Conservation (phyloP, 2,113 vertebrate species). For the Emydocephalus ijimae region DNA sequence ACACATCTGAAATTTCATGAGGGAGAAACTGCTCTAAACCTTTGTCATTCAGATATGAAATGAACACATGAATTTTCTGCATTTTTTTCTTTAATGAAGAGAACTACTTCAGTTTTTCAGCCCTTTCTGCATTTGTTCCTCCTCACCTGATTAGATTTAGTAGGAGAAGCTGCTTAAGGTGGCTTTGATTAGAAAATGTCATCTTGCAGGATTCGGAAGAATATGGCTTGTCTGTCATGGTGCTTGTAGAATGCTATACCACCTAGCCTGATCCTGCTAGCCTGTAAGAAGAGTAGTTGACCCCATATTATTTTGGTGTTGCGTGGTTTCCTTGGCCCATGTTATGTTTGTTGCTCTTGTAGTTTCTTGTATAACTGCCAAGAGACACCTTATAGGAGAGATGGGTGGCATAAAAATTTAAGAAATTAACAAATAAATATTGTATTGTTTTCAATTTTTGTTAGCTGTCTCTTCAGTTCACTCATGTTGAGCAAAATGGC, state of each 20-base stretch:
- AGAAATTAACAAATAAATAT: background rate
- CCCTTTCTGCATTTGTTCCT: background rate
- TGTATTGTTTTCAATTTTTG: background rate
- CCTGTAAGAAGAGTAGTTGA: background rate
- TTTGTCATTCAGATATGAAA: background rate
- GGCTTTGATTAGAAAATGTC: background rate
- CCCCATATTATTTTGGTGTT: background rate
- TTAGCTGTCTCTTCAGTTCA: background rate
- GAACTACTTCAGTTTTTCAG: background rate
- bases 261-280: background rate
- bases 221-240: background rate
- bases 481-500: background rate
- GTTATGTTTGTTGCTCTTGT: background rate
- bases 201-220: background rate
- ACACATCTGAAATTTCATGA: background rate
- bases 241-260: background rate
- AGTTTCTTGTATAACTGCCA: background rate
- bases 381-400: background rate
- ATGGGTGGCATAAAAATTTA: background rate
- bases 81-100: background rate
- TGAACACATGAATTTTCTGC: background rate
- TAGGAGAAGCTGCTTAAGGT: background rate
- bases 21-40: background rate
- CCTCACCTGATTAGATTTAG: background rate
- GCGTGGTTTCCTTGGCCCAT: background rate